Percentiles rank a stretch among this genome's conserved stretches.
Evolutionary conservation across 2,888 invertebrate genomes (phyloP).

Genomic region (Oxyteleia sp.): DNA sequence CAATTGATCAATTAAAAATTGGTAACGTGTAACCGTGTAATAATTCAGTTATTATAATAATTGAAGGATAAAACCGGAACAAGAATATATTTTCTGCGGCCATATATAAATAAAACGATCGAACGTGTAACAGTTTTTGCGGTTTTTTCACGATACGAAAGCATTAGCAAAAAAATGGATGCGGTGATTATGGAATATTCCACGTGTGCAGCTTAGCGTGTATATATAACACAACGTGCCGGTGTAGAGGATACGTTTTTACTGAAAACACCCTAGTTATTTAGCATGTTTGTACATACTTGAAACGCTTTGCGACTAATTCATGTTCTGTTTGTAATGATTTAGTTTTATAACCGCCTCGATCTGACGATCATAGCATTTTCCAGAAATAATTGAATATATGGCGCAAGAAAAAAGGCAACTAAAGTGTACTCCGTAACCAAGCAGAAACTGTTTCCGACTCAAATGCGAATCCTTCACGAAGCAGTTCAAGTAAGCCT

Average conservation of each 20-base stretch:
- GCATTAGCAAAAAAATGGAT: too few relatives aligned
- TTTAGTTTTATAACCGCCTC: constrained; percentile 40
- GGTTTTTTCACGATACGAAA: too few relatives aligned
- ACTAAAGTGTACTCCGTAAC: too few relatives aligned
- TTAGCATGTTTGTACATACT: constrained; percentile 69
- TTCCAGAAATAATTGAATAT: not conserved
- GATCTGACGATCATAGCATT: constrained; percentile 25
- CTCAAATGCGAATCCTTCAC: constrained; percentile 53
- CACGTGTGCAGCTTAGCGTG: constrained; percentile 80
- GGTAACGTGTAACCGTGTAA: too few relatives aligned
- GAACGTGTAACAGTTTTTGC: too few relatives aligned
- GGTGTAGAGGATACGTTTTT: constrained; percentile 80
- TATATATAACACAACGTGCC: constrained; percentile 79
- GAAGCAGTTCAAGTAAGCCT: constrained; percentile 67
- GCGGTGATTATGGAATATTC: too few relatives aligned
- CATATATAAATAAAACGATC: too few relatives aligned
- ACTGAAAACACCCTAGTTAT: constrained; percentile 71
- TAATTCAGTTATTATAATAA: too few relatives aligned
- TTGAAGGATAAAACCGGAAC: too few relatives aligned
- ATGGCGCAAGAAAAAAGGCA: too few relatives aligned
- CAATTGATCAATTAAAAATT: too few relatives aligned
- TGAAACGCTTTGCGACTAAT: constrained; percentile 70
- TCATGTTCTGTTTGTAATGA: constrained; percentile 40
- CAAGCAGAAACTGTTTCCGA: constrained; percentile 19
- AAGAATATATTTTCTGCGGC: too few relatives aligned